phyloP scores from a whole-genome alignment of 2,797 vertebrate genomes.

The Cossypha heuglini region DNA sequence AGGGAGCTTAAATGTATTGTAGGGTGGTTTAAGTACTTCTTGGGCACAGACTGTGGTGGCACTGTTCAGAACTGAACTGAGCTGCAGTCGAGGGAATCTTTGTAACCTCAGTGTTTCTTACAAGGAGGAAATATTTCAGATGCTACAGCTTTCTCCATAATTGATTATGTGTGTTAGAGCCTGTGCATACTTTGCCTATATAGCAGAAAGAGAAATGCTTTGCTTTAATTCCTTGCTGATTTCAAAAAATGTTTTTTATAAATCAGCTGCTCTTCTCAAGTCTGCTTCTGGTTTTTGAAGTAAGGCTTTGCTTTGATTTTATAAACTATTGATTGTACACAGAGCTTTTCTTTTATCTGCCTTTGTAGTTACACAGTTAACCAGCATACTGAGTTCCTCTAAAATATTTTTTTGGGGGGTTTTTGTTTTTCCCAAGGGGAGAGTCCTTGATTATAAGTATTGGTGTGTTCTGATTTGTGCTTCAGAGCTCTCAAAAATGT shows the following conservation, averaged over 20 bases:
- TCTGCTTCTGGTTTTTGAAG: neutral
- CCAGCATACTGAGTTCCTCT: neutral
- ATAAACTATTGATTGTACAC: neutral
- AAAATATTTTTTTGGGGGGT: neutral
- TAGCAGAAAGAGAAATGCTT: neutral
- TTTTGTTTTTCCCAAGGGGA: neutral
- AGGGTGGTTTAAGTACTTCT: neutral
- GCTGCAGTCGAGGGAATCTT: neutral
- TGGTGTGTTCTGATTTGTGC: neutral
- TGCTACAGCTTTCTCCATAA: neutral
- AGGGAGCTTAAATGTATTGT: neutral
- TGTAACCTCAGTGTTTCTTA: neutral
- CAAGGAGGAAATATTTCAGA: neutral
- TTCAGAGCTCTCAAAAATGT: neutral
- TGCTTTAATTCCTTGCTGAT: neutral
- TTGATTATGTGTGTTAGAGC: neutral
- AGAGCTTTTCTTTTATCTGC: neutral
- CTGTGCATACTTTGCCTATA: neutral
- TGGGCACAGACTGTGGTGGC: neutral
- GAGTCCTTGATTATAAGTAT: neutral
- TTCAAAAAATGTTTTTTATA: neutral
- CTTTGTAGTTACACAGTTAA: neutral
- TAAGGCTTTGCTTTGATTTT: constrained; percentile 1
- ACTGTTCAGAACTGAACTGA: neutral
- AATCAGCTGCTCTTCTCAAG: neutral